These are phyloP conservation scores for Eufriesea mexicana DNA, from an alignment of 1,140 invertebrate species.

Conservation along the genomic window DNA sequence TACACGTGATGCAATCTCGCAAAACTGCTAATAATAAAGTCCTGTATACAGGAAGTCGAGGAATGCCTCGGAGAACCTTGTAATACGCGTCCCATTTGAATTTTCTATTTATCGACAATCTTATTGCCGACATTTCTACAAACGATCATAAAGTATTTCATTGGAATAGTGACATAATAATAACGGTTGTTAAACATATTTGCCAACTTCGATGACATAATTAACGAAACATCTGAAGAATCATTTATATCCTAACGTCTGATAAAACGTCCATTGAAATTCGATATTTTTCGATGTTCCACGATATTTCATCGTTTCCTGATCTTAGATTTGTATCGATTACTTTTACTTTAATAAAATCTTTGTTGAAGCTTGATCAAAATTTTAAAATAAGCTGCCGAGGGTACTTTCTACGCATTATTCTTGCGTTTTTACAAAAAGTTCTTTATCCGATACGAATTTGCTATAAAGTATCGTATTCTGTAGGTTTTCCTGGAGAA, in stretches of 20 bases:
- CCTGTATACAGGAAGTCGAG: slow-evolving; percentile 11
- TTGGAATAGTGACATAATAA: neutral
- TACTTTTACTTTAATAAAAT: too few relatives aligned
- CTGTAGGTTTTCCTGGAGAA: too few relatives aligned
- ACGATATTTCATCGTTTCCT: too few relatives aligned
- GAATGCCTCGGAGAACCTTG: slow-evolving; percentile 14
- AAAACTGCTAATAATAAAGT: slow-evolving; percentile 27
- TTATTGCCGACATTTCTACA: neutral
- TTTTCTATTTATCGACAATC: slow-evolving; percentile 3
- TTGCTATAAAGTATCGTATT: too few relatives aligned
- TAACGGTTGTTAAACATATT: neutral
- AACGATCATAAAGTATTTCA: neutral
- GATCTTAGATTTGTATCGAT: too few relatives aligned
- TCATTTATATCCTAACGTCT: neutral
- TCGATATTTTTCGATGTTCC: too few relatives aligned
- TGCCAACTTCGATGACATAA: neutral
- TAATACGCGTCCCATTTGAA: slow-evolving; percentile 5
- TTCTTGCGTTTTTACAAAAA: too few relatives aligned
- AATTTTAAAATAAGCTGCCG: too few relatives aligned
- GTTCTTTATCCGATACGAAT: too few relatives aligned
- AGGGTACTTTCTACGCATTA: too few relatives aligned
- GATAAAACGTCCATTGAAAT: neutral
- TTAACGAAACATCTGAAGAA: neutral
- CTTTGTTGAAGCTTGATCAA: too few relatives aligned
- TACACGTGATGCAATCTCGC: slow-evolving; percentile 14